A percentile compares a stretch with the other conserved stretches of the same genome.
Conservation (phyloP, 2,888 invertebrate genomes). For the Allacma fusca region DNA sequence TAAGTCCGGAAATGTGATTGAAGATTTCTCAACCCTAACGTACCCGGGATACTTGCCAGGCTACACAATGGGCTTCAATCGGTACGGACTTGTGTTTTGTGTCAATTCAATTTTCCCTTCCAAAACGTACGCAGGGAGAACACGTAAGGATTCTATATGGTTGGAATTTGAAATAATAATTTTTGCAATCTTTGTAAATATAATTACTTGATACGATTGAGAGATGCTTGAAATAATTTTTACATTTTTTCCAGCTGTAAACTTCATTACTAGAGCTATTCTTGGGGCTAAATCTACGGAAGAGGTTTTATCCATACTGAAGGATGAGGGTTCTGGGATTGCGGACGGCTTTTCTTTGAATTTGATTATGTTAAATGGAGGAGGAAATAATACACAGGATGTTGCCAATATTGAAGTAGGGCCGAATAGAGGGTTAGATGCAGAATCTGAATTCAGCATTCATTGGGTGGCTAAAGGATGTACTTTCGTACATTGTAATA, state of each 20-base stretch:
- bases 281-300: conserved; percentile 75
- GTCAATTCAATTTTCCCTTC: conserved; percentile 83
- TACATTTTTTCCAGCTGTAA: neutral
- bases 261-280: conserved; percentile 63
- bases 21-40: conserved; percentile 82
- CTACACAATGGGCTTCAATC: conserved; percentile 66
- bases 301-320: conserved; percentile 75
- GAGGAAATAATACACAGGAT: neutral
- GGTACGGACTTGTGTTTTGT: conserved; percentile 81
- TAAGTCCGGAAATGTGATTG: conserved; percentile 63
- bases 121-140: conserved; percentile 75
- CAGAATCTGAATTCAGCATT: neutral
- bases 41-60: conserved; percentile 84
- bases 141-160: conserved; percentile 64
- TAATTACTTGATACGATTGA: no score
- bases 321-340: conserved; percentile 79
- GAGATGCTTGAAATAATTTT: neutral
- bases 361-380: conserved; percentile 77
- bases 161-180: neutral
- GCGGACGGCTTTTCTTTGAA: conserved; percentile 86
- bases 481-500: conserved; percentile 22
- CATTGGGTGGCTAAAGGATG: neutral
- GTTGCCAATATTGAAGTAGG: conserved; percentile 29
- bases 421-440: neutral
- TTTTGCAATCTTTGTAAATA: neutral